A percentile compares a stretch with the other conserved stretches of the same genome.
These are phyloP conservation scores for Ifrita kowaldi DNA, from an alignment of 2,113 vertebrate genomes.

Conservation along the genomic window DNA sequence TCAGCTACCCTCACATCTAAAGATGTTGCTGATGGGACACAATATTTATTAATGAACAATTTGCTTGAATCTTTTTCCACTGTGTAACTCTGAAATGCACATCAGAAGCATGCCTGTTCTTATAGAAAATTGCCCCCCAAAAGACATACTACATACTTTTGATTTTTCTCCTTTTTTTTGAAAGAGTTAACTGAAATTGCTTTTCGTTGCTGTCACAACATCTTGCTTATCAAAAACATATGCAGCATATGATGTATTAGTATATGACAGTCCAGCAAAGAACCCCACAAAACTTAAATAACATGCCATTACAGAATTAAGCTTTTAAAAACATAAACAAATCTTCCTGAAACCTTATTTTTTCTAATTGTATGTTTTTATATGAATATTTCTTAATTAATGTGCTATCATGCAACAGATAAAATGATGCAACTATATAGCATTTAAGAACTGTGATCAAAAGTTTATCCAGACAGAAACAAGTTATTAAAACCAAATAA, in stretches of 20 bases:
- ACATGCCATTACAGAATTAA: neutral
- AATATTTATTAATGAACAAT: neutral
- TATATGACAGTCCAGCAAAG: neutral
- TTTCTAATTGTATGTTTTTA: neutral
- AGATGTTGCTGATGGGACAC: neutral
- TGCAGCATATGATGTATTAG: neutral
- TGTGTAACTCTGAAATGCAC: neutral
- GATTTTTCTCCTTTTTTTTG: neutral
- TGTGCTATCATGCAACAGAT: neutral
- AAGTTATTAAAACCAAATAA: neutral
- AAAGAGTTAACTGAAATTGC: neutral
- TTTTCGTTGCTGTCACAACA: neutral
- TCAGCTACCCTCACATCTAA: neutral
- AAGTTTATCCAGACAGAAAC: neutral
- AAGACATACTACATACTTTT: neutral
- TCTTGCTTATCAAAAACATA: neutral
- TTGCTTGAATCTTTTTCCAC: neutral
- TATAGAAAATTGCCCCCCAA: accelerated
- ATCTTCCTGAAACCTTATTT: neutral
- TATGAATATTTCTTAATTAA: neutral
- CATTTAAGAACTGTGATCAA: neutral
- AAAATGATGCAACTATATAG: neutral
- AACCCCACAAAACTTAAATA: neutral
- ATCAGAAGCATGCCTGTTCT: neutral
- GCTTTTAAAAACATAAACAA: neutral